phyloP scores from a whole-genome alignment of 2,797 vertebrate genomes.

The Bovichtus diacanthus region DNA sequence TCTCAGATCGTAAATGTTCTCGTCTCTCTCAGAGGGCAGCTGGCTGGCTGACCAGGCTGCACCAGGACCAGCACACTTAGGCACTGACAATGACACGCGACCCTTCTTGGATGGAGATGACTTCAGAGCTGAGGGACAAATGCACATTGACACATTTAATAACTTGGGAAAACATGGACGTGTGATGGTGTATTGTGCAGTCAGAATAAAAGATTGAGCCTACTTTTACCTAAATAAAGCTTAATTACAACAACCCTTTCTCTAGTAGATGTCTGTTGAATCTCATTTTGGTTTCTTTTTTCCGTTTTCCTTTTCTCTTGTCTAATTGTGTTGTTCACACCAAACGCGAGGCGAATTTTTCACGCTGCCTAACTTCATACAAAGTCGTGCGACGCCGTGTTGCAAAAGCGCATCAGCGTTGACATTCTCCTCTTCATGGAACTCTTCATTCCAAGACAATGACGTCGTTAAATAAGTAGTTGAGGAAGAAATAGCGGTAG shows the following conservation, averaged over 20 bases:
- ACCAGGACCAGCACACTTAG: conserved; percentile 89
- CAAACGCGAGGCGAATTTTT: no score
- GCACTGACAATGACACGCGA: conserved; percentile 89
- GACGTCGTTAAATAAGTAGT: no score
- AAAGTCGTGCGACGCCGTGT: no score
- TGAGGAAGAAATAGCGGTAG: no score
- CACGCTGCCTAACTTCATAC: no score
- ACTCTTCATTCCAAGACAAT: no score
- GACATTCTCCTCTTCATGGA: no score
- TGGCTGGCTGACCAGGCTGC: conserved; percentile 95
- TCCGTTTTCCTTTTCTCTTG: background rate
- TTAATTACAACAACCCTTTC: background rate
- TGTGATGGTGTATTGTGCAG: background rate
- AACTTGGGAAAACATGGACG: background rate
- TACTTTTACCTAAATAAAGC: background rate
- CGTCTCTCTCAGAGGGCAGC: conserved; percentile 91
- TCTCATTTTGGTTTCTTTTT: background rate
- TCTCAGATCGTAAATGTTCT: conserved; percentile 92
- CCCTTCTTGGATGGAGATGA: conserved; percentile 98
- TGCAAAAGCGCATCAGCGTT: no score
- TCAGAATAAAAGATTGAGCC: background rate
- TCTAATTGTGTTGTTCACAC: no score
- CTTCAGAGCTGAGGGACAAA: conserved; percentile 88
- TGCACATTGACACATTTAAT: background rate
- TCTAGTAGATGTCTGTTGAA: background rate